A percentile compares a stretch with the other conserved stretches of the same genome.
phyloP scores from a whole-genome alignment of 2,888 invertebrate species.

The Slavum lentiscoides region DNA sequence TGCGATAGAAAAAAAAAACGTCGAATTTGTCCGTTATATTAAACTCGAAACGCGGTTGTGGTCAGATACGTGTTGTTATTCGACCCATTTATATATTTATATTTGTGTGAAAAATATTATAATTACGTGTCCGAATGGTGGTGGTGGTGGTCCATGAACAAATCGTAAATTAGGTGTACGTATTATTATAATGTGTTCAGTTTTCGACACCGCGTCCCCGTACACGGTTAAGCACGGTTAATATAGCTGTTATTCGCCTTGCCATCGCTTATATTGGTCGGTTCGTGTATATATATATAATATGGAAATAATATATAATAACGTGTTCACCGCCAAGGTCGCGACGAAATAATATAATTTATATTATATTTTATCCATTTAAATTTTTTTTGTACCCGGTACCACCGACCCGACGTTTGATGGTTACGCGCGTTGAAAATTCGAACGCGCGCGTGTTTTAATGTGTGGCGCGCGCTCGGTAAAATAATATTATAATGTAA shows the following conservation, averaged over 20 bases:
- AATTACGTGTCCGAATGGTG: too few relatives aligned
- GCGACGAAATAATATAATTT: conserved; percentile 15
- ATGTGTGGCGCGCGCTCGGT: not conserved
- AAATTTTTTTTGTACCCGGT: conserved; percentile 19
- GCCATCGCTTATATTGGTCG: conserved; percentile 1
- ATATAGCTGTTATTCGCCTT: not conserved
- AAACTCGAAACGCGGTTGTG: too few relatives aligned
- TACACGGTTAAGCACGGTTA: conserved; percentile 7
- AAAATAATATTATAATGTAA: conserved; percentile 14
- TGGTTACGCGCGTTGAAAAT: conserved; percentile 23
- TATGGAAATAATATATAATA: conserved; percentile 19
- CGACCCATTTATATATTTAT: too few relatives aligned
- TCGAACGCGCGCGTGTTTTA: not conserved
- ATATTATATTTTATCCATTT: not conserved
- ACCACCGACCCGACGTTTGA: conserved; percentile 5
- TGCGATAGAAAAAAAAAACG: too few relatives aligned
- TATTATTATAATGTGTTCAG: conserved; percentile 19
- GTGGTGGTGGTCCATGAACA: not conserved
- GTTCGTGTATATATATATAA: not conserved
- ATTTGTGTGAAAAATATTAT: too few relatives aligned
- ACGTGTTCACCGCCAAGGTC: conserved; percentile 38
- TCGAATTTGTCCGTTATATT: too few relatives aligned
- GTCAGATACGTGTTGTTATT: too few relatives aligned
- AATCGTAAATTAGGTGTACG: not conserved
- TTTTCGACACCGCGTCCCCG: not conserved